These are phyloP conservation scores for Rhingia rostrata DNA, from an alignment of 2,888 invertebrate species.

Conservation along the genomic window DNA sequence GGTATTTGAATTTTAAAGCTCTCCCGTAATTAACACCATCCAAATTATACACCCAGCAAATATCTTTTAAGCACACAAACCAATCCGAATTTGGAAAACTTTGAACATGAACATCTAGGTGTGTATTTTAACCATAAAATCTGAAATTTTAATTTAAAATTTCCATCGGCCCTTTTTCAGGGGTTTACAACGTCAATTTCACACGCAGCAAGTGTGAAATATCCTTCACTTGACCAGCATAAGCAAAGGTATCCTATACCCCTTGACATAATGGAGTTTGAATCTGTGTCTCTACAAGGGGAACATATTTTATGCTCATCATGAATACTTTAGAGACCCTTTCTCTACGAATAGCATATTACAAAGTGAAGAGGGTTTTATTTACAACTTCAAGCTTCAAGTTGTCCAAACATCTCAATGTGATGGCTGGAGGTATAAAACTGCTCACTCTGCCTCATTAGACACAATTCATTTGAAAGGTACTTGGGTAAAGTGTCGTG, in stretches of 20 bases:
- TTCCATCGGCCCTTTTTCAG: not conserved
- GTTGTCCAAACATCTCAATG: slow-evolving; percentile 24
- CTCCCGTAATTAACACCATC: slow-evolving; percentile 12
- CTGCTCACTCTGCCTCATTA: slow-evolving; percentile 61
- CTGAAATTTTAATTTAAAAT: slow-evolving; percentile 59
- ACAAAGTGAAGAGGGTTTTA: not conserved
- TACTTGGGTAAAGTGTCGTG: slow-evolving; percentile 3
- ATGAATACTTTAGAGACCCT: slow-evolving; percentile 43
- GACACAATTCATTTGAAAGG: slow-evolving; percentile 33
- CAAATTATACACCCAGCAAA: not conserved
- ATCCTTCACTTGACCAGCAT: slow-evolving; percentile 41
- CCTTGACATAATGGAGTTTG: slow-evolving; percentile 31
- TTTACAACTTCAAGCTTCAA: not conserved
- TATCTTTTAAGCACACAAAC: not conserved
- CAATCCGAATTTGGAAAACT: slow-evolving; percentile 22
- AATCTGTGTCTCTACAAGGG: slow-evolving; percentile 52
- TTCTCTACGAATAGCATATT: not conserved
- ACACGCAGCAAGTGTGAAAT: slow-evolving; percentile 53
- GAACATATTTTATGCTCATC: slow-evolving; percentile 55
- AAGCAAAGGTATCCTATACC: slow-evolving; percentile 8
- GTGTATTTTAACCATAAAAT: slow-evolving; percentile 38
- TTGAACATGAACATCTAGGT: not conserved
- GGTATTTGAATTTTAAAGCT: slow-evolving; percentile 27
- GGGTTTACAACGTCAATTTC: slow-evolving; percentile 52
- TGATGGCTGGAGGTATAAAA: slow-evolving; percentile 34